Conservation (phyloP, 2,888 invertebrate species). For the Eupeodes luniger region DNA sequence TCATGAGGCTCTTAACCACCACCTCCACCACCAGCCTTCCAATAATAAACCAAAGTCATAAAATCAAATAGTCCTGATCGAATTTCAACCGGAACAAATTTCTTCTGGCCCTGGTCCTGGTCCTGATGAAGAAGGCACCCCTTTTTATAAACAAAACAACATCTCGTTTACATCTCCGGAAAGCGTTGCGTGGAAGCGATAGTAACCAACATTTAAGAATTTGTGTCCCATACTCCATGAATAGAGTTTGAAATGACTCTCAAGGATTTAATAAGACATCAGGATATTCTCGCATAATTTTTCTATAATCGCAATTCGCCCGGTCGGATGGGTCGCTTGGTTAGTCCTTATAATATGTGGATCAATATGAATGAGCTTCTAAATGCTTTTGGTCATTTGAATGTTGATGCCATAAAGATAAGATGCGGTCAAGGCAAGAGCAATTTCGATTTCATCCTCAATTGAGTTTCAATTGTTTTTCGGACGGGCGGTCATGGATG, state of each 20-base stretch:
- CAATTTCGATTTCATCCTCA: conserved; percentile 78
- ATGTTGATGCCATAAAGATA: conserved; percentile 78
- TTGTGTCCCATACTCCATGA: conserved; percentile 45
- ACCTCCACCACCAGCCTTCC: conserved; percentile 28
- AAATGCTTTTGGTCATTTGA: conserved; percentile 77
- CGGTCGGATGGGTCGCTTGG: conserved; percentile 5
- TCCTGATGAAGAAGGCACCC: conserved; percentile 51
- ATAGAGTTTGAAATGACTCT: conserved; percentile 56
- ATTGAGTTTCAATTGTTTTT: conserved; percentile 77
- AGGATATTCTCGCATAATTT: conserved; percentile 77
- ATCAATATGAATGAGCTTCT: conserved; percentile 77
- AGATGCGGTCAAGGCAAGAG: conserved; percentile 78
- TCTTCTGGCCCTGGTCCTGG: not conserved
- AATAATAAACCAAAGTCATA: conserved; percentile 69
- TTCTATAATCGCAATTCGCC: conserved; percentile 77
- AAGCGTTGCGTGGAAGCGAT: not conserved
- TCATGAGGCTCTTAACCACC: conserved; percentile 32
- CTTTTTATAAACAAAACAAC: conserved; percentile 41
- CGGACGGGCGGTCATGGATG: conserved; percentile 35
- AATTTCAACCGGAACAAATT: conserved; percentile 76
- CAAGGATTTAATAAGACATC: conserved; percentile 77
- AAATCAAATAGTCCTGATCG: conserved; percentile 77
- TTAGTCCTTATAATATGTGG: conserved; percentile 73
- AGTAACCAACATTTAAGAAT: conserved; percentile 56
- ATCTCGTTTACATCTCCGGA: not conserved